Evolutionary conservation across 2,113 vertebrate genomes (phyloP), one percentile per base, ranked within the genome.

Genomic region (Hystrix cristata): DNA sequence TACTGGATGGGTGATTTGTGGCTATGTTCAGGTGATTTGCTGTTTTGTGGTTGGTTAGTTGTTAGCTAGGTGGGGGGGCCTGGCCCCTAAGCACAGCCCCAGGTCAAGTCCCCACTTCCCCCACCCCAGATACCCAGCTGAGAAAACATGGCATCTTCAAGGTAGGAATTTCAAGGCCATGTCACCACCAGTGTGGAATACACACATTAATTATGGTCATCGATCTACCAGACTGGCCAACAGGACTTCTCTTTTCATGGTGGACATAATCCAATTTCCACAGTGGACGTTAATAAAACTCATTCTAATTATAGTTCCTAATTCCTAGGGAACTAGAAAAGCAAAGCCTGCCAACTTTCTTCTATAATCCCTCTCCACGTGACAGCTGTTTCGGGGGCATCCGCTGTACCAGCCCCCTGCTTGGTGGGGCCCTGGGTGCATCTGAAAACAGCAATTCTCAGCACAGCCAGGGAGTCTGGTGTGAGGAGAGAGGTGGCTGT

Each of bases 261-360:
- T 14, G 81, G 74, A 84, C 38, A 89, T 84, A 9, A 67, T 87
- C 38, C 27, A 6, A 60, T 65, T 95, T 92, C 72, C 38, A 38
- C 38, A 38, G 38, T 38, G 94, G 79, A 60, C 34, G 29, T 67
- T 92, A 59, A 51, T 65, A 53, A 85, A 87, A 78, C 69, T 87
- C 59, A n/a, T 51, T 67, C 65, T 55, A 18, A 31, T 86, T 96
- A 16, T 21, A 74, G 53, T 95, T 87, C 71, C 59, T 72, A 78
- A 96, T 86, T 94, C 86, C 89, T 79, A 60, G 79, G 64, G 78
- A 85, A 59, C 38, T 67, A 64, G 64, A 78, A 90, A 87, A 43
- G 29, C 25, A 55, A 57, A 64, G n/a, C 15, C 2, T 9, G 55
- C 67, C 62, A 94, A 16, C 11, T 12, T 53, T 48, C 14, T 53